These are phyloP conservation scores for Adelphocoris suturalis DNA, from an alignment of 2,888 invertebrate species.

Conservation along the genomic window DNA sequence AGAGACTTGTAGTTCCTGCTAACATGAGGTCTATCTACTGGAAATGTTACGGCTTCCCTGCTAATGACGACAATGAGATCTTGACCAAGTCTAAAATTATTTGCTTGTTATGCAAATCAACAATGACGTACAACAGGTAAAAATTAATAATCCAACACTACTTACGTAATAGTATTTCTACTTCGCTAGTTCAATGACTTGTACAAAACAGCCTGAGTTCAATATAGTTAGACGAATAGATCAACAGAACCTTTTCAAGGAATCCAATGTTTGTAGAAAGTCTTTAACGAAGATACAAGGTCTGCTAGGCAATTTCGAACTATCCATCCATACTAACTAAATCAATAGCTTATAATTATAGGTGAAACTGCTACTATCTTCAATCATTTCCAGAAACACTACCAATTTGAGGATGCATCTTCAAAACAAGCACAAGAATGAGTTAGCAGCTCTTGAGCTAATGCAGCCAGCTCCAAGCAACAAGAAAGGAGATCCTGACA, in stretches of 20 bases:
- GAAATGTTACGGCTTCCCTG: constrained; percentile 81
- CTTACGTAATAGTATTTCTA: too few relatives aligned
- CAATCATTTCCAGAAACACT: constrained; percentile 77
- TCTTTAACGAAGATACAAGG: too few relatives aligned
- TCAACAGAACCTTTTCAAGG: too few relatives aligned
- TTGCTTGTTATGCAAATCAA: constrained; percentile 80
- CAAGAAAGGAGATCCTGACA: constrained; percentile 73
- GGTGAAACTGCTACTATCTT: too few relatives aligned
- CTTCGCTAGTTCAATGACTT: background rate
- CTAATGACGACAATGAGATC: constrained; percentile 78
- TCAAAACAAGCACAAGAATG: constrained; percentile 79
- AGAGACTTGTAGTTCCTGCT: constrained; percentile 80
- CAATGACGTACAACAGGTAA: constrained; percentile 80
- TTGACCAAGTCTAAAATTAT: constrained; percentile 79
- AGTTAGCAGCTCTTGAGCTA: constrained; percentile 72
- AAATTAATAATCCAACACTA: too few relatives aligned
- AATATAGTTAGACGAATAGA: too few relatives aligned
- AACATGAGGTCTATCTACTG: constrained; percentile 81
- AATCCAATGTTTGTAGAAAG: too few relatives aligned
- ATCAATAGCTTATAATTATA: too few relatives aligned
- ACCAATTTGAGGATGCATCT: constrained; percentile 80
- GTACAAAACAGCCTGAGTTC: too few relatives aligned
- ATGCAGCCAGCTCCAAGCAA: constrained; percentile 73
- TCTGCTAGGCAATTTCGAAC: too few relatives aligned
- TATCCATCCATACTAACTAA: too few relatives aligned